phyloP scores from a whole-genome alignment of 1,140 invertebrate genomes.

The Diuraphis noxia region DNA sequence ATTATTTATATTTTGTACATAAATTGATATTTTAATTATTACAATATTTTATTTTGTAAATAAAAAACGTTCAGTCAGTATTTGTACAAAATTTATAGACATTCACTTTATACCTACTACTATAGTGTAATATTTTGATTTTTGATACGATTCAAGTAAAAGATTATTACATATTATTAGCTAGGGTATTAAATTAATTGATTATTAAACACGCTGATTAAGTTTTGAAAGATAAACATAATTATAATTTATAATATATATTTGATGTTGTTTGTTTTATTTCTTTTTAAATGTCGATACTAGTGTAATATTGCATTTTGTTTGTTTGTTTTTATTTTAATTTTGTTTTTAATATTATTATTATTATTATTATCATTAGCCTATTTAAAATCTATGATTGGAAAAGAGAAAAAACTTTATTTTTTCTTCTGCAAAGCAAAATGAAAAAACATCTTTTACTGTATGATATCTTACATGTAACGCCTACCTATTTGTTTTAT shows the following conservation, averaged over 20 bases:
- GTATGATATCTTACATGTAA: conserved; percentile 6
- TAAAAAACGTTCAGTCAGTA: conserved; percentile 48
- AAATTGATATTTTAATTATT: conserved; percentile 51
- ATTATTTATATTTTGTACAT: conserved; percentile 54
- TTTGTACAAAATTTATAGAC: conserved; percentile 51
- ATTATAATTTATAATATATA: conserved; percentile 16
- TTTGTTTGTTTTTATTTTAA: conserved; percentile 51
- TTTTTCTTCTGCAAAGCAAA: conserved; percentile 29
- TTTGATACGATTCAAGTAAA: conserved; percentile 48
- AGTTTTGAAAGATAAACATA: conserved; percentile 25
- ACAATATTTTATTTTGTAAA: conserved; percentile 49
- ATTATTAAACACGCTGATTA: conserved; percentile 45
- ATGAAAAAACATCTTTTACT: conserved; percentile 28
- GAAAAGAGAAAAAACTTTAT: conserved; percentile 38
- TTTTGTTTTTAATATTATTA: conserved; percentile 52
- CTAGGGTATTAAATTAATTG: conserved; percentile 46
- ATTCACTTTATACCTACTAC: conserved; percentile 50
- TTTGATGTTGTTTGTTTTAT: conserved; percentile 43
- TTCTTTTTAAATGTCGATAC: conserved; percentile 46
- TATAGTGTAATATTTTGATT: conserved; percentile 50
- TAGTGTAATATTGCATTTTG: conserved; percentile 51
- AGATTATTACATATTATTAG: conserved; percentile 37
- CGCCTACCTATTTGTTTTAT: conserved; percentile 35
- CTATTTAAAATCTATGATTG: conserved; percentile 34
- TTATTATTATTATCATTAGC: conserved; percentile 34